phyloP scores from a whole-genome alignment of 2,888 invertebrate genomes.

The Alviniconcha strummeri region DNA sequence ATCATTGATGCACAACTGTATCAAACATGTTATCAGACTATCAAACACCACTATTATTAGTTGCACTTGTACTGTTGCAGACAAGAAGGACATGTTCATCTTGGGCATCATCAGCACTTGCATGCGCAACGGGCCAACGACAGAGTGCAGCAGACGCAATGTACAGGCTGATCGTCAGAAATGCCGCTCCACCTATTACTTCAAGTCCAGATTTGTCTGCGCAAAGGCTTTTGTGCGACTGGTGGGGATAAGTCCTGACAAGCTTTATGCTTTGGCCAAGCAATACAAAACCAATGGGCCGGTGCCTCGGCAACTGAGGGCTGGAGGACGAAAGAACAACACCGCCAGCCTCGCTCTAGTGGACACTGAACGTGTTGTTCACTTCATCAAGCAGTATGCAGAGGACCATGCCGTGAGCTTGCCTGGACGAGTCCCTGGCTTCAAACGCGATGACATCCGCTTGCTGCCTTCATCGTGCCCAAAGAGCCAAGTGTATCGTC shows the following conservation, averaged over 20 bases:
- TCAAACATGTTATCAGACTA: too few species aligned
- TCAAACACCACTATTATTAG: too few species aligned
- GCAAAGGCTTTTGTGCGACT: not conserved
- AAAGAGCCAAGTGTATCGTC: too few species aligned
- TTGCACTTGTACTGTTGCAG: too few species aligned
- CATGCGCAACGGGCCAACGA: too few species aligned
- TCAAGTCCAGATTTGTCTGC: too few species aligned
- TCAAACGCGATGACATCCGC: conserved; percentile 35
- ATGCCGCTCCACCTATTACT: too few species aligned
- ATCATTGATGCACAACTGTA: too few species aligned
- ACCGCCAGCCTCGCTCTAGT: conserved; percentile 15
- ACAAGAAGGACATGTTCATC: too few species aligned
- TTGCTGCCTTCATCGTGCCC: conserved; percentile 37
- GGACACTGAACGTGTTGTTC: conserved; percentile 35
- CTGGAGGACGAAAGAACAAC: conserved; percentile 24
- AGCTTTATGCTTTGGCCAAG: conserved; percentile 17
- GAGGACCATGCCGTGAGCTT: conserved; percentile 36
- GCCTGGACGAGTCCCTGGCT: conserved; percentile 37
- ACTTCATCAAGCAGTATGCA: conserved; percentile 36
- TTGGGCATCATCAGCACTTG: too few species aligned
- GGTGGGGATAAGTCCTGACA: not conserved
- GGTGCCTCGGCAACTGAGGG: conserved; percentile 3
- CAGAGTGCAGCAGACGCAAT: not conserved
- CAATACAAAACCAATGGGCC: conserved; percentile 32
- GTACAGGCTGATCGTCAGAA: too few species aligned